phyloP scores from a whole-genome alignment of 2,113 vertebrate genomes.

The Anarrhichthys ocellatus region DNA sequence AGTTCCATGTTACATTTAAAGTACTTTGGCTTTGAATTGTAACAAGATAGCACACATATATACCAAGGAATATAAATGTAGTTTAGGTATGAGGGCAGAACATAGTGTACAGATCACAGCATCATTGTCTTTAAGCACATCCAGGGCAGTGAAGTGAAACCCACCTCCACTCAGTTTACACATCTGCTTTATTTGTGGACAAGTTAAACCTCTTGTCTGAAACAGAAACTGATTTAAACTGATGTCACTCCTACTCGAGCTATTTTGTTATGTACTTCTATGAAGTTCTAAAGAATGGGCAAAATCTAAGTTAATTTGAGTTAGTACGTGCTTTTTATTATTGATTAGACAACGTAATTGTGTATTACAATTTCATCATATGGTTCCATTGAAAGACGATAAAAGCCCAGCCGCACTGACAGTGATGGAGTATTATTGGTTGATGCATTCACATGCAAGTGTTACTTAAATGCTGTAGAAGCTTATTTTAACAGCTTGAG shows the following conservation, averaged over 20 bases:
- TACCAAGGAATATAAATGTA: neutral
- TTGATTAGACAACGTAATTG: neutral
- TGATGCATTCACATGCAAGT: neutral
- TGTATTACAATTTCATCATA: neutral
- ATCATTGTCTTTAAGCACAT: constrained; percentile 18
- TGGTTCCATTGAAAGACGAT: neutral
- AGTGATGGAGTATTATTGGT: neutral
- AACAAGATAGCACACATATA: constrained; percentile 3
- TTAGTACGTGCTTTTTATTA: neutral
- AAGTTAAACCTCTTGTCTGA: neutral
- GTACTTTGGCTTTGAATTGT: neutral
- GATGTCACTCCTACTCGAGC: neutral
- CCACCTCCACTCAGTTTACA: constrained; percentile 22
- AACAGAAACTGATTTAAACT: neutral
- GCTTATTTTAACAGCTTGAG: neutral
- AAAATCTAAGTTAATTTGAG: neutral
- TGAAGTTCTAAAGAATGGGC: neutral
- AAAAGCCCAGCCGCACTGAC: neutral
- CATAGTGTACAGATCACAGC: constrained; percentile 15
- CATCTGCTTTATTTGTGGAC: constrained; percentile 38
- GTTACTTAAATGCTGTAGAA: neutral
- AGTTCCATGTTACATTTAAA: neutral
- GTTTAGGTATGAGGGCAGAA: neutral
- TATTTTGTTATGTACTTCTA: too few relatives aligned
- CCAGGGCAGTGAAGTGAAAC: constrained; percentile 38